A percentile compares a stretch with the other conserved stretches of the same genome.
Evolutionary conservation across 2,888 invertebrate genomes (phyloP).

Genomic region (Arrhopalites spinosus): DNA sequence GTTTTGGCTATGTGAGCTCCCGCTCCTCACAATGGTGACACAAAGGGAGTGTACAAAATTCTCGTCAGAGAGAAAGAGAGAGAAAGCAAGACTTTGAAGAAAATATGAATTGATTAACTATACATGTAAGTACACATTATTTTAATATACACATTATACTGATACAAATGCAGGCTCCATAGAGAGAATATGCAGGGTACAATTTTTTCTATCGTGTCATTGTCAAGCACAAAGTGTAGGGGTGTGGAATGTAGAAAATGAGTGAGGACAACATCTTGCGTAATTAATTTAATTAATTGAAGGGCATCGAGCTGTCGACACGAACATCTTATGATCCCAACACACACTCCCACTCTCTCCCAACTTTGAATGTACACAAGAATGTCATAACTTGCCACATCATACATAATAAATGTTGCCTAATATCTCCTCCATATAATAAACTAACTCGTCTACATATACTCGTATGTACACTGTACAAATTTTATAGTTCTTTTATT

Average conservation of each 20-base stretch:
- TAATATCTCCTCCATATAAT: too few relatives aligned
- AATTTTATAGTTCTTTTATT: too few relatives aligned
- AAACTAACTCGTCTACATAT: too few relatives aligned
- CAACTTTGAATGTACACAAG: background rate
- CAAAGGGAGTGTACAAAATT: background rate
- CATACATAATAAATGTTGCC: too few relatives aligned
- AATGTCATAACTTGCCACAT: too few relatives aligned
- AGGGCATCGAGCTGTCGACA: constrained; percentile 18
- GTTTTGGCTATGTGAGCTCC: too few relatives aligned
- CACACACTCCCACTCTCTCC: background rate
- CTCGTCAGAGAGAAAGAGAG: background rate
- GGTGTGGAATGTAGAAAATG: background rate
- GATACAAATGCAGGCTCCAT: background rate
- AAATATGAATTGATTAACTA: too few relatives aligned
- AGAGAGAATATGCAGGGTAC: too few relatives aligned
- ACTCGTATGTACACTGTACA: too few relatives aligned
- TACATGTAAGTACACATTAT: background rate
- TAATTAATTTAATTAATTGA: constrained; percentile 28
- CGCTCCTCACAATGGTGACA: background rate
- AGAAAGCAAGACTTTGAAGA: background rate
- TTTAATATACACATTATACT: too few relatives aligned
- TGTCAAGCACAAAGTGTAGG: background rate
- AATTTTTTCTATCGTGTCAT: too few relatives aligned
- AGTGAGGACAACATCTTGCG: constrained; percentile 4
- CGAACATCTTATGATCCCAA: constrained; percentile 12